A percentile compares a stretch with the other conserved stretches of the same genome.
Conservation (phyloP, 2,113 vertebrate genomes). For the Amblyopsis rosae region DNA sequence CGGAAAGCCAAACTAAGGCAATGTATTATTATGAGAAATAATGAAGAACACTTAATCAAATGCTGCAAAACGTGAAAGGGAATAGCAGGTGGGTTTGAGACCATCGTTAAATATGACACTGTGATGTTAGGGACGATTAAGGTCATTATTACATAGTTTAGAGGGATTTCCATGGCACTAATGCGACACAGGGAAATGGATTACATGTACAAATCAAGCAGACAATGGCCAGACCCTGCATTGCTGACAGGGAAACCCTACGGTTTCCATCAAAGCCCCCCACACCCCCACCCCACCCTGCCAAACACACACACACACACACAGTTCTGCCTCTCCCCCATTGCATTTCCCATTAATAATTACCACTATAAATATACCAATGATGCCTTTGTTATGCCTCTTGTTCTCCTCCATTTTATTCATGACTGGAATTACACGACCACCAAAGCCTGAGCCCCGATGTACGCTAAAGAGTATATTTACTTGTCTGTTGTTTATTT, state of each 20-base stretch:
- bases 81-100: not conserved
- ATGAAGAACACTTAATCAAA: slow-evolving; percentile 43
- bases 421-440: slow-evolving; percentile 39
- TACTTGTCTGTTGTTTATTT: slow-evolving; percentile 37
- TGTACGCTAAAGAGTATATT: slow-evolving; percentile 36
- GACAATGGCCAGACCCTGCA: slow-evolving; percentile 30
- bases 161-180: not conserved
- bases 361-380: slow-evolving; percentile 58
- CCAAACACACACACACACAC: not conserved
- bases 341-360: slow-evolving; percentile 56
- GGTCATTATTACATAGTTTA: not conserved
- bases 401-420: slow-evolving; percentile 46
- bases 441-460: slow-evolving; percentile 33
- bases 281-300: not conserved
- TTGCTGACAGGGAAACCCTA: slow-evolving; percentile 35
- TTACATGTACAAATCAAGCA: slow-evolving; percentile 3
- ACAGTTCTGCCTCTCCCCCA: slow-evolving; percentile 7
- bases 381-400: slow-evolving; percentile 28
- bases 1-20: slow-evolving; percentile 19
- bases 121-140: not conserved
- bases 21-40: slow-evolving; percentile 26
- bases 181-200: not conserved
- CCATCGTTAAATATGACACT: not conserved
- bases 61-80: slow-evolving; percentile 1
- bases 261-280: slow-evolving; percentile 27